A percentile compares a stretch with the other conserved stretches of the same genome.
Conservation (phyloP, 1,140 invertebrate species). For the Tribolium castaneum region DNA sequence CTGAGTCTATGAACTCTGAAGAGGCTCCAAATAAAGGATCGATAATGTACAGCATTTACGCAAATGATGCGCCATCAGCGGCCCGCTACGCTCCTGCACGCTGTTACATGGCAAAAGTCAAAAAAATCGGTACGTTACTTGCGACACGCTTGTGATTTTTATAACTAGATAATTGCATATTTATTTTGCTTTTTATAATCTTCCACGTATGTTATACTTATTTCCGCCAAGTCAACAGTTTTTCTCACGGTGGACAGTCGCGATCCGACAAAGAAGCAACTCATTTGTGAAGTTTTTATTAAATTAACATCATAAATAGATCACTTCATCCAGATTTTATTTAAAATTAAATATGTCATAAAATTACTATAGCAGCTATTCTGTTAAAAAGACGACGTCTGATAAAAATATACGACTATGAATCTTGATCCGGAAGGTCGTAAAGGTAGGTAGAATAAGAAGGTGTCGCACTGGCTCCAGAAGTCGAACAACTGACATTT, state of each 20-base stretch:
- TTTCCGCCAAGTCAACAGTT: constrained; percentile 22
- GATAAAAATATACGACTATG: constrained; percentile 22
- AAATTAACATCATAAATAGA: constrained; percentile 19
- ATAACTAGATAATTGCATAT: constrained; percentile 40
- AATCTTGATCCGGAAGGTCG: constrained; percentile 57
- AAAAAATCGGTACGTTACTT: constrained; percentile 29
- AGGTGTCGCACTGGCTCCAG: constrained; percentile 39
- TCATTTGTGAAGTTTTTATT: constrained; percentile 7
- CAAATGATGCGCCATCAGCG: neutral
- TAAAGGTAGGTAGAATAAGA: constrained; percentile 57
- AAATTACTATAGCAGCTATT: too few relatives aligned
- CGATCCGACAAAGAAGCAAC: neutral
- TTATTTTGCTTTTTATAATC: constrained; percentile 37
- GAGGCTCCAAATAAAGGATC: constrained; percentile 29
- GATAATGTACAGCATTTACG: constrained; percentile 21
- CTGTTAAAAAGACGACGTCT: too few relatives aligned
- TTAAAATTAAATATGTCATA: too few relatives aligned
- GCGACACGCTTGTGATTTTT: constrained; percentile 38
- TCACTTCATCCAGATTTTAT: neutral
- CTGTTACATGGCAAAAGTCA: neutral
- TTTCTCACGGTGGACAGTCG: constrained; percentile 43
- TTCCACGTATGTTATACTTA: constrained; percentile 39
- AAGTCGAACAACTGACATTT: constrained; percentile 40
- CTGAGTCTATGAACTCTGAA: constrained; percentile 45
- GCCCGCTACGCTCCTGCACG: neutral